phyloP scores from a whole-genome alignment of 1,140 invertebrate genomes.

The Cataglyphis hispanica region DNA sequence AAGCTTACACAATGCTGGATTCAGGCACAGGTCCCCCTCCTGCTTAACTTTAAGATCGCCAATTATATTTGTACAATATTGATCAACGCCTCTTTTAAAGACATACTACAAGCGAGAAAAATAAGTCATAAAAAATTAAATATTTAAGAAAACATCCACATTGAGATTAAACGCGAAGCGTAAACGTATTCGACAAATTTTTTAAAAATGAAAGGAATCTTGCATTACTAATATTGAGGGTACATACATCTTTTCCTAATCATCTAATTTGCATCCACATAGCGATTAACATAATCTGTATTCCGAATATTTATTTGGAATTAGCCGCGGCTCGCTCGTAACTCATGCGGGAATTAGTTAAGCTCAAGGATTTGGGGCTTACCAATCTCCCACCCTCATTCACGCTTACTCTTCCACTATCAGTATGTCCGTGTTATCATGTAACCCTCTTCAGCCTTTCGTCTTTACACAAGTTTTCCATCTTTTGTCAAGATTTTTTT shows the following conservation, averaged over 20 bases:
- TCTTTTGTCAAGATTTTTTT: not conserved
- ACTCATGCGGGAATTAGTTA: slow-evolving; percentile 86
- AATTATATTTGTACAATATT: slow-evolving; percentile 26
- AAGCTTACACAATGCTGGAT: slow-evolving; percentile 69
- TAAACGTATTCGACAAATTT: not conserved
- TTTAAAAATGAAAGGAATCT: not conserved
- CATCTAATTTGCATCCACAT: slow-evolving; percentile 83
- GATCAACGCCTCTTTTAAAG: slow-evolving; percentile 16
- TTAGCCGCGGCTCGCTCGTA: slow-evolving; percentile 84
- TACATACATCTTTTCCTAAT: slow-evolving; percentile 65
- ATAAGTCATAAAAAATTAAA: not conserved
- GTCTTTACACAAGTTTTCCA: slow-evolving; percentile 6
- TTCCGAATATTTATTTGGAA: slow-evolving; percentile 87
- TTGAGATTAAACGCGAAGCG: not conserved
- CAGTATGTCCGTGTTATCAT: slow-evolving; percentile 77
- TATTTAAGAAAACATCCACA: not conserved
- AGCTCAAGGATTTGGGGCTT: slow-evolving; percentile 85
- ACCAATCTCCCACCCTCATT: slow-evolving; percentile 80
- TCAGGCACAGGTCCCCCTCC: slow-evolving; percentile 59
- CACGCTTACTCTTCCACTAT: slow-evolving; percentile 63
- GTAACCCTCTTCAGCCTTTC: slow-evolving; percentile 71
- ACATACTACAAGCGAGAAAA: not conserved
- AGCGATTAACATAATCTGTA: slow-evolving; percentile 87
- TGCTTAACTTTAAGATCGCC: slow-evolving; percentile 41
- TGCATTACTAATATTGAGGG: not conserved